Conservation (phyloP, 2,113 vertebrate genomes). For the Anolis carolinensis region DNA sequence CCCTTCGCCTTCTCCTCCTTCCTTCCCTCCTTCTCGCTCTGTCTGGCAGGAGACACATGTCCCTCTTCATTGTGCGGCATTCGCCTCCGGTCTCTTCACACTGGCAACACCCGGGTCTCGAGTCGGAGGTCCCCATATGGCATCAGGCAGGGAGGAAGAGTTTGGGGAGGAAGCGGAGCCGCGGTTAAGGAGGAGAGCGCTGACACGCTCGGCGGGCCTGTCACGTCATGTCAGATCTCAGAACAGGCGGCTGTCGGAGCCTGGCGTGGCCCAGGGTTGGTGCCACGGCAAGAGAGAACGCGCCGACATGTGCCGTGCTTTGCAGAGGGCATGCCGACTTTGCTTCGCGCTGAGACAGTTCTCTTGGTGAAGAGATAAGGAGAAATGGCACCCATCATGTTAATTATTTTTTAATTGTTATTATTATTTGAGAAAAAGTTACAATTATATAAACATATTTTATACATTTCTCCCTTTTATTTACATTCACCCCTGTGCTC, state of each 20-base stretch:
- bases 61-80: conserved; percentile 58
- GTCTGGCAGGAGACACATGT: conserved; percentile 73
- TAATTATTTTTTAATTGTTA: no score
- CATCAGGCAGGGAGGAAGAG: conserved; percentile 18
- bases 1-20: neutral
- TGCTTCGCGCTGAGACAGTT: accelerated
- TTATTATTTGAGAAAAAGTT: no score
- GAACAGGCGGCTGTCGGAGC: conserved; percentile 60
- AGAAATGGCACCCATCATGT: no score
- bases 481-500: no score
- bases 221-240: conserved; percentile 56
- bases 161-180: conserved; percentile 2
- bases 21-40: conserved; percentile 35
- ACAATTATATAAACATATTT: no score
- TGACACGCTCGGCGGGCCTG: conserved; percentile 55
- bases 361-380: accelerated
- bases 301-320: conserved; percentile 68
- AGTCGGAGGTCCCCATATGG: conserved; percentile 67
- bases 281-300: conserved; percentile 63
- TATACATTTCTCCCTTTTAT: no score
- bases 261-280: conserved; percentile 60
- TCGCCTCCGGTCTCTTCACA: conserved; percentile 17
- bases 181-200: neutral
- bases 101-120: conserved; percentile 45
- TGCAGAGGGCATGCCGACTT: neutral